A percentile compares a stretch with the other conserved stretches of the same genome.
These are phyloP conservation scores for Clavelina lepadiformis DNA, from an alignment of 23 tunicate genomes.

Conservation along the genomic window DNA sequence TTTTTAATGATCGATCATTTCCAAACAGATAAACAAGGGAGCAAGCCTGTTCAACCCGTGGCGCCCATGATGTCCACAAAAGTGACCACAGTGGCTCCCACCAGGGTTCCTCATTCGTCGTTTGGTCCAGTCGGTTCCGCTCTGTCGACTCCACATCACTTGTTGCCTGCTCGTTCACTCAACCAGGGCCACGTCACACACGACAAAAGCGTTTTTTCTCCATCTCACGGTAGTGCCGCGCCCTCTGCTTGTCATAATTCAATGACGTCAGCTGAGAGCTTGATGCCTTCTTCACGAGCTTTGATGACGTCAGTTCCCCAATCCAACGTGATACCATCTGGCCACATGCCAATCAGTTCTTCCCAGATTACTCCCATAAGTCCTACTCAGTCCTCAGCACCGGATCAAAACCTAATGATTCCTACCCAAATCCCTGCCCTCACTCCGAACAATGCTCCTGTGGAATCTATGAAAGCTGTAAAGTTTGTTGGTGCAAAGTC, in stretches of 20 bases:
- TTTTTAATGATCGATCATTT: not conserved
- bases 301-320: conserved; percentile 6
- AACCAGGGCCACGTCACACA: conserved; percentile 1
- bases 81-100: conserved; percentile 29
- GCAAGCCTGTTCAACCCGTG: conserved; percentile 79
- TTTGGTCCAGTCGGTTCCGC: conserved; percentile 44
- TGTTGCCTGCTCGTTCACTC: not conserved
- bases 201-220: no score
- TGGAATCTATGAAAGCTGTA: no score
- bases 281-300: no score
- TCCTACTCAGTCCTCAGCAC: conserved; percentile 6
- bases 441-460: no score
- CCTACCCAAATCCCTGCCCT: no score
- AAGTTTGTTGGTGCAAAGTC: no score
- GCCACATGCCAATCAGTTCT: not conserved
- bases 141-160: no score
- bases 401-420: no score
- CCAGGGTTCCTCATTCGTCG: conserved; percentile 15
- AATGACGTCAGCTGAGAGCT: no score
- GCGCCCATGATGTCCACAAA: conserved; percentile 84
- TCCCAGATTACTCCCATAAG: conserved; percentile 9
- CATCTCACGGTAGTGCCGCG: no score
- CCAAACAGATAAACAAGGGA: conserved; percentile 31
- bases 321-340: conserved; percentile 2
- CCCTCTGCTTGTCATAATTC: no score